Conservation (phyloP, 2,113 vertebrate genomes). For the Dinomys branickii region DNA sequence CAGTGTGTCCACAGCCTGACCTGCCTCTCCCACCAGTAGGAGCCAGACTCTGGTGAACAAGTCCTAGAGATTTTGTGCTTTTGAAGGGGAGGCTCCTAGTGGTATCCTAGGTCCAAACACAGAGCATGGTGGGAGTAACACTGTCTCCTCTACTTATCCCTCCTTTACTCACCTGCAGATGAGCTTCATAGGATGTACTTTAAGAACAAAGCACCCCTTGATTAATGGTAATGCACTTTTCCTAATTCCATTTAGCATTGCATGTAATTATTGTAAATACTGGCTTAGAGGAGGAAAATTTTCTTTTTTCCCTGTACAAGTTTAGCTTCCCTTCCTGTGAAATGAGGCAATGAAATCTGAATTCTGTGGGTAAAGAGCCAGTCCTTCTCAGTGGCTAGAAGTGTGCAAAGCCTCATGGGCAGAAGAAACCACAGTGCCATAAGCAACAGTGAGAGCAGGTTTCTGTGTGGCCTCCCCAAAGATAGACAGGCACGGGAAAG, state of each 20-base stretch:
- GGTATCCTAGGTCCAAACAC: neutral
- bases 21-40: neutral
- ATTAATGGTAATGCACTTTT: conserved; percentile 69
- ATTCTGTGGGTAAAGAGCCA: neutral
- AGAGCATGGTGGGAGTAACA: neutral
- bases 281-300: conserved; percentile 51
- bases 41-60: neutral
- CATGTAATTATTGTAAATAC: conserved; percentile 69
- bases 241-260: conserved; percentile 56
- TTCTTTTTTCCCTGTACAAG: neutral
- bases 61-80: neutral
- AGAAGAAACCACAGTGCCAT: neutral
- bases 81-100: no score
- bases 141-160: conserved; percentile 55
- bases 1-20: conserved; percentile 2
- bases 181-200: conserved; percentile 30
- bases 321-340: neutral
- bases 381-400: neutral
- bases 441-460: neutral
- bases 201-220: conserved; percentile 52
- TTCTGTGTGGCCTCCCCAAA: neutral
- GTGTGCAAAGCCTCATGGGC: neutral
- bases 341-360: neutral
- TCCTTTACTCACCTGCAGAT: conserved; percentile 49
- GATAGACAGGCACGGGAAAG: neutral